A percentile compares a stretch with the other conserved stretches of the same genome.
phyloP scores from a whole-genome alignment of 2,797 vertebrate species.

The Stomatorhinus walkeri region DNA sequence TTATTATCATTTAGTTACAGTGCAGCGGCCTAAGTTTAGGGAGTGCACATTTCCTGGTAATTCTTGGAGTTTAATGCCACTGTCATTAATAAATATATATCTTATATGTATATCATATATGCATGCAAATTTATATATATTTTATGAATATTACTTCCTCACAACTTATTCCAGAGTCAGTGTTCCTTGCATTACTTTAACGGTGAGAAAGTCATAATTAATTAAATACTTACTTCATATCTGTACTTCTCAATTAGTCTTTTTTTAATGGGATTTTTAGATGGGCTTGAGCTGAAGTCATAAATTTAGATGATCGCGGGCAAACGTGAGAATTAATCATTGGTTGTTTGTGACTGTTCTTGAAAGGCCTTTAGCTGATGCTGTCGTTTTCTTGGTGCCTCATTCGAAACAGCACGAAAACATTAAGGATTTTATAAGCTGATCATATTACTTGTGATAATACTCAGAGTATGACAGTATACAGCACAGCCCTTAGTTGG shows the following conservation, averaged over 20 bases:
- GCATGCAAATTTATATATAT: neutral
- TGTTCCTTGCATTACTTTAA: slow-evolving; percentile 11
- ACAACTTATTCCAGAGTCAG: neutral
- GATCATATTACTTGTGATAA: slow-evolving; percentile 14
- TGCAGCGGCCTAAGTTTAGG: neutral
- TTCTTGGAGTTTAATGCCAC: neutral
- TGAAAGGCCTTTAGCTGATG: slow-evolving; percentile 22
- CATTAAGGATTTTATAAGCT: slow-evolving; percentile 21
- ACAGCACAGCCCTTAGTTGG: neutral
- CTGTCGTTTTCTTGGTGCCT: slow-evolving; percentile 24
- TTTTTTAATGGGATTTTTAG: slow-evolving; percentile 28
- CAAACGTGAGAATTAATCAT: slow-evolving; percentile 27
- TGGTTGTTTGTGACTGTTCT: slow-evolving; percentile 24
- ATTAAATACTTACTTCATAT: slow-evolving; percentile 20
- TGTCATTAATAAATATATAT: neutral
- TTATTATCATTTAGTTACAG: slow-evolving; percentile 53
- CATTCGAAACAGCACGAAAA: slow-evolving; percentile 20
- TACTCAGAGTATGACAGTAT: neutral
- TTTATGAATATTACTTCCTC: slow-evolving; percentile 12
- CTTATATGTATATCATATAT: neutral
- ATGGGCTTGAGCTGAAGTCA: slow-evolving; percentile 21
- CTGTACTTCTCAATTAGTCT: slow-evolving; percentile 29
- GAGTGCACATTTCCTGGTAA: neutral
- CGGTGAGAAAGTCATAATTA: slow-evolving; percentile 15
- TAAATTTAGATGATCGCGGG: slow-evolving; percentile 26